phyloP scores from a whole-genome alignment of 2,888 invertebrate genomes.

The Axea sp. region DNA sequence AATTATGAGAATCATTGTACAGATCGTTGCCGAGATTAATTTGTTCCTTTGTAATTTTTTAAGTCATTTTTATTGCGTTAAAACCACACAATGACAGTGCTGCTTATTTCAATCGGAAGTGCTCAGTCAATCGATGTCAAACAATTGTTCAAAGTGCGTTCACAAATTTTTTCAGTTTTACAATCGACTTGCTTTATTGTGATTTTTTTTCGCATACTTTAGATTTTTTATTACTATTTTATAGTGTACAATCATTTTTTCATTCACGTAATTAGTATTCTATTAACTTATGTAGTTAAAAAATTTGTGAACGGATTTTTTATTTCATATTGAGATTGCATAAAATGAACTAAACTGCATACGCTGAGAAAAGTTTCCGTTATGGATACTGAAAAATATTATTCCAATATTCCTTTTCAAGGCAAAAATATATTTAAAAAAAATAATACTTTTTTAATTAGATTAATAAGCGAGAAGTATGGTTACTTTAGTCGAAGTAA shows the following conservation, averaged over 20 bases:
- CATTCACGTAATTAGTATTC: too few species aligned
- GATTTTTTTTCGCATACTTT: too few species aligned
- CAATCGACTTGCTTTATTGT: background rate
- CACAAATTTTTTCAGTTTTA: slow-evolving; percentile 9
- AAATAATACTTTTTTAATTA: too few species aligned
- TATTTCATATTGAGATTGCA: slow-evolving; percentile 24
- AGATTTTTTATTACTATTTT: too few species aligned
- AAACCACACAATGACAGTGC: slow-evolving; percentile 34
- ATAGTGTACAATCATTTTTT: too few species aligned
- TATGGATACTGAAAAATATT: background rate
- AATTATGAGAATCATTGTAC: slow-evolving; percentile 21
- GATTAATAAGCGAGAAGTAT: too few species aligned
- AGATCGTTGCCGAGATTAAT: slow-evolving; percentile 32
- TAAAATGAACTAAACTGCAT: slow-evolving; percentile 7
- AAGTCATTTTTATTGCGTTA: slow-evolving; percentile 18
- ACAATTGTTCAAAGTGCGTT: slow-evolving; percentile 36
- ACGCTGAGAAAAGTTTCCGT: slow-evolving; percentile 21
- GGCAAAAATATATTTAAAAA: too few species aligned
- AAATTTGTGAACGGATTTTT: slow-evolving; percentile 29
- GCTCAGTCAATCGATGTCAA: slow-evolving; percentile 38
- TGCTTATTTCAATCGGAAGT: slow-evolving; percentile 47
- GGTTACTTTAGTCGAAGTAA: background rate
- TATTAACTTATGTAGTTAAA: too few species aligned
- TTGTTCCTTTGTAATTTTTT: slow-evolving; percentile 34
- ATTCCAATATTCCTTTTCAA: too few species aligned